A percentile compares a stretch with the other conserved stretches of the same genome.
These are phyloP conservation scores for Saxidomus purpurata DNA, from an alignment of 1,140 invertebrate genomes.

Conservation along the genomic window DNA sequence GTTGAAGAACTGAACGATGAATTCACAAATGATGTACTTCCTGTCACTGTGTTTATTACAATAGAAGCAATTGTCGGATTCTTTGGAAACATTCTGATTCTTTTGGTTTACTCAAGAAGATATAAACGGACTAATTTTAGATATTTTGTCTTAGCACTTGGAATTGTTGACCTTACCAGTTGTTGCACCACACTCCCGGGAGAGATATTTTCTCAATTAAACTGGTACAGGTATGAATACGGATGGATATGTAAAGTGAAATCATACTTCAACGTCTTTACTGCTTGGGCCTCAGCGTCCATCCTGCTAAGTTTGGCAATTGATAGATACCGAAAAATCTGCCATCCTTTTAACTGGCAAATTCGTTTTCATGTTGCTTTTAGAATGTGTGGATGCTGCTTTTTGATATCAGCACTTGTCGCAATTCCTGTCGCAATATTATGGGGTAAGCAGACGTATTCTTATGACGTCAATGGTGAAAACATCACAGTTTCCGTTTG, in stretches of 20 bases:
- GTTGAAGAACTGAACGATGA: constrained; percentile 1
- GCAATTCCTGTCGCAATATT: constrained; percentile 22
- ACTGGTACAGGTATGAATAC: constrained; percentile 72
- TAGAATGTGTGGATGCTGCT: neutral
- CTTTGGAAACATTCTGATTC: constrained; percentile 72
- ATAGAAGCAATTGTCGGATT: constrained; percentile 67
- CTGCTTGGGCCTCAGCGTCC: constrained; percentile 68
- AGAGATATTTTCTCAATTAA: constrained; percentile 70
- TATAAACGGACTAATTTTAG: constrained; percentile 66
- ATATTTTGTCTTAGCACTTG: constrained; percentile 70
- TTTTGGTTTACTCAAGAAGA: constrained; percentile 68
- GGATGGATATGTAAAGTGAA: constrained; percentile 69
- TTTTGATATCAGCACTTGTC: constrained; percentile 2
- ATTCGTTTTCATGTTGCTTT: constrained; percentile 50
- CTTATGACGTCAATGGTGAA: neutral
- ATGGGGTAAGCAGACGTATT: constrained; percentile 54
- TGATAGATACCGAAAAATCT: constrained; percentile 73
- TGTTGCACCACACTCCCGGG: constrained; percentile 72
- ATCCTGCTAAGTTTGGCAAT: constrained; percentile 71
- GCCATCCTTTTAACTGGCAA: constrained; percentile 67
- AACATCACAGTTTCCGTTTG: constrained; percentile 34
- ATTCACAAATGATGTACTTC: constrained; percentile 29
- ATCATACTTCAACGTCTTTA: constrained; percentile 70
- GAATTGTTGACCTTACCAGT: constrained; percentile 72
- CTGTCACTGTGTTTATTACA: constrained; percentile 62